Evolutionary conservation across 2,797 vertebrate genomes (phyloP).

Genomic region (Poecilia gillii): DNA sequence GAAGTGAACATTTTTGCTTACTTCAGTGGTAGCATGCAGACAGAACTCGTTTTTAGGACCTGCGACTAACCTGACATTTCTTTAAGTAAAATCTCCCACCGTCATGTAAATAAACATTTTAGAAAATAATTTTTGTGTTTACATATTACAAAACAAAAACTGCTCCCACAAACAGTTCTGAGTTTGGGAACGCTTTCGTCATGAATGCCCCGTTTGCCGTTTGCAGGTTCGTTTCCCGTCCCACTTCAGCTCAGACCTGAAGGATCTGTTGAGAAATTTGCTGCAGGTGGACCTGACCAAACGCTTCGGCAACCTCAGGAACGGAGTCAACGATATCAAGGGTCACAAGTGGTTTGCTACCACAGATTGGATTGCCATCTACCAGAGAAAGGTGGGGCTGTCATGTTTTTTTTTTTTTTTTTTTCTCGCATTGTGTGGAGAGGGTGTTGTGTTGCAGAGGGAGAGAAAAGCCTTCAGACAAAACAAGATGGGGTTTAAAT

Average conservation of each 20-base stretch:
- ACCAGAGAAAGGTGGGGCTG: conserved; percentile 93
- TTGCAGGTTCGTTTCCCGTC: conserved; percentile 96
- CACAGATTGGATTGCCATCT: conserved; percentile 99
- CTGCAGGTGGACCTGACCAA: conserved; percentile 99
- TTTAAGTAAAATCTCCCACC: background rate
- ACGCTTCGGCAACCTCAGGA: conserved; percentile 98
- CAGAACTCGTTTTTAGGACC: background rate
- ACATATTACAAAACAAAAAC: no score
- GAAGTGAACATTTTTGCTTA: background rate
- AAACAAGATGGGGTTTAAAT: conserved; percentile 9
- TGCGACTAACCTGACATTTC: background rate
- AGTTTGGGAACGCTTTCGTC: background rate
- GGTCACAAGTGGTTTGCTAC: conserved; percentile 99
- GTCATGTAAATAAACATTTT: background rate
- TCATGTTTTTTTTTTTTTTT: no score
- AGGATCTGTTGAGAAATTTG: conserved; percentile 96
- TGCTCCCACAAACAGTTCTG: no score
- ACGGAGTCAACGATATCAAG: conserved; percentile 99
- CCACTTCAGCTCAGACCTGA: conserved; percentile 98
- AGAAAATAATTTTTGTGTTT: background rate
- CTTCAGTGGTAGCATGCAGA: background rate
- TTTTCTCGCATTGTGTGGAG: background rate
- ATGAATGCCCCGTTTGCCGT: background rate
- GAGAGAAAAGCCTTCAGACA: background rate
- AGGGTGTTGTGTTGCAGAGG: background rate